Conservation (phyloP, 2,113 vertebrate species). For the Epinephelus fuscoguttatus region DNA sequence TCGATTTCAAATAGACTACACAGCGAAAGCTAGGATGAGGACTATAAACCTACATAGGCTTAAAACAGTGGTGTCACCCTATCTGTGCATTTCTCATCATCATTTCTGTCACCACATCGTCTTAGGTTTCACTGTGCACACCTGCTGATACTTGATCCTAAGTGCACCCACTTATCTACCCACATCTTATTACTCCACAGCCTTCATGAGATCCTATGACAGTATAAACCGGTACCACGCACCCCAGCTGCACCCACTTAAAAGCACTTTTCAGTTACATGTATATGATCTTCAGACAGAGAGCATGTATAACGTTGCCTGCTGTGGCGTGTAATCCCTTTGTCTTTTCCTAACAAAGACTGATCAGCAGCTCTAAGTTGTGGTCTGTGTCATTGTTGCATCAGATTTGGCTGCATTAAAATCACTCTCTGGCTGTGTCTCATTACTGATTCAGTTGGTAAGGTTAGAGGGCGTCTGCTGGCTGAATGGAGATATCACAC, state of each 20-base stretch:
- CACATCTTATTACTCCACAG: neutral
- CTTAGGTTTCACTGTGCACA: neutral
- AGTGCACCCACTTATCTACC: neutral
- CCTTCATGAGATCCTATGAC: constrained; percentile 9
- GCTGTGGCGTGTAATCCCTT: constrained; percentile 62
- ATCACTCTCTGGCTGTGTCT: constrained; percentile 29
- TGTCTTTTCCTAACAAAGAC: constrained; percentile 53
- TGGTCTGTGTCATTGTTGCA: constrained; percentile 43
- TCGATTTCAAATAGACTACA: neutral
- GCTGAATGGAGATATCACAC: constrained; percentile 62
- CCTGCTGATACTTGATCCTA: neutral
- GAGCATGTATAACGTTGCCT: constrained; percentile 27
- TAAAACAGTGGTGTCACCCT: neutral
- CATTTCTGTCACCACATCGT: neutral
- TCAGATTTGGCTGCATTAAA: constrained; percentile 60
- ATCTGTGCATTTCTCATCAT: neutral
- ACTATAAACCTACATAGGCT: neutral
- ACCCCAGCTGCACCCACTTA: constrained; percentile 20
- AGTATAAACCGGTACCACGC: constrained; percentile 6
- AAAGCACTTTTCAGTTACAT: constrained; percentile 54
- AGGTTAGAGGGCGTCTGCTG: constrained; percentile 43
- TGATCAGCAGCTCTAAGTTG: constrained; percentile 55
- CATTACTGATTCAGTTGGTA: constrained; percentile 56
- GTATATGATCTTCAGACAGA: constrained; percentile 44
- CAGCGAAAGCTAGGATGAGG: neutral